Base-by-base conservation (phyloP, 2,113 vertebrate genomes). In the Cyprinodon variegatus region DNA sequence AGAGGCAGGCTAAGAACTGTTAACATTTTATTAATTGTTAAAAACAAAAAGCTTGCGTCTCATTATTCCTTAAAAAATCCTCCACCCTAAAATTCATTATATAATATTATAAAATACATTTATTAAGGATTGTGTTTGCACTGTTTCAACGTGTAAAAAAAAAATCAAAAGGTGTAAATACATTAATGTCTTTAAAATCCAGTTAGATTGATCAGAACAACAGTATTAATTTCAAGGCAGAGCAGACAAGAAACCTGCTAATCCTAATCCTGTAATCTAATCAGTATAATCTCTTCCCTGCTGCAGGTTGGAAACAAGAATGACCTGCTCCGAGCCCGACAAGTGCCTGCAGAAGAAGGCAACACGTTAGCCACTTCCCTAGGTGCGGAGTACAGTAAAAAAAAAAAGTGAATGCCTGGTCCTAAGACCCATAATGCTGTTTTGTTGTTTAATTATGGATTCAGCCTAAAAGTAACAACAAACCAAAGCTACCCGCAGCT, bases 271-370 rank as follows among this genome's bases (percentile, higher is more conserved):
- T 12, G 0, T 82, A 63, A 82, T 83, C 74, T 71, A 22, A 76
- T 82, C 9, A 11, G 46, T 75, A 29, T 87, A 71, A 83, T 81
- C 88, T 90, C 72, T 79, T 80, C 86, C 88, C 85, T 66, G 17
- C 41, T 78, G 61, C 88, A 93, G 92, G 90, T 97, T 77, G 97
- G 96, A 3, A 98, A 98, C 94, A 98, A 98, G 92, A 96, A 94
- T 0, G 97, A 98, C 91, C 91, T 98, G 57, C 92, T 97, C 48
- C 86, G 96, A 38, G 96, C 97, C 36, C 92, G 97, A 76, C 96
- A 98, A 78, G 96, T 98, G 78, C 91, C 94, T 3, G 90, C 95
- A 17, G 94, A 91, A 12, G 96, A 97, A 13, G 97, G 97, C 4
- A 93, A 95, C 87, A 94, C 95, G 10, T 86, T 97, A 53, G 97